These are phyloP conservation scores for Yponomeuta evonymella DNA, from an alignment of 2,888 invertebrate genomes.

Conservation along the genomic window DNA sequence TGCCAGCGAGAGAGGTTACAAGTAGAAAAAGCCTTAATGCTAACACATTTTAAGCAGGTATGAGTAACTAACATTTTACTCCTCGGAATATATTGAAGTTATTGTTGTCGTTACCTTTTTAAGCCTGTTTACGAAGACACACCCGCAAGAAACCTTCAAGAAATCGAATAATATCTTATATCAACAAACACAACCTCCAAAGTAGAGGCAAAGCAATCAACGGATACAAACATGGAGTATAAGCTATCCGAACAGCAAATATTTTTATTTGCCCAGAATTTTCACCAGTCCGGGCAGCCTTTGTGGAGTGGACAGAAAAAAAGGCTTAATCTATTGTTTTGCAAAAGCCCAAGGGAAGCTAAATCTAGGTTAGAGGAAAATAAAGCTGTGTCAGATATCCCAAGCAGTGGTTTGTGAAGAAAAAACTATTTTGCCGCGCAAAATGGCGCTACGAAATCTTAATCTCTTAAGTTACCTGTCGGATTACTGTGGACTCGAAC, in stretches of 20 bases:
- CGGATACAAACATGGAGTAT: neutral
- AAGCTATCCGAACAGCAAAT: neutral
- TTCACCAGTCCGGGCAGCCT: neutral
- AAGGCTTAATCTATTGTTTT: constrained; percentile 7
- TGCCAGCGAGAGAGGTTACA: no score
- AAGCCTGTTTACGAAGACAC: no score
- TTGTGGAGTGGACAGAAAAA: constrained; percentile 2
- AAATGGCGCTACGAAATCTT: neutral
- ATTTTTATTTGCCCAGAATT: neutral
- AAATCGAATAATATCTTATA: neutral
- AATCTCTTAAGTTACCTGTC: neutral
- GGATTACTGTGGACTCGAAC: neutral
- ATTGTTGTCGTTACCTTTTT: no score
- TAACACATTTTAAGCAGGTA: no score
- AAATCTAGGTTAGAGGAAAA: neutral
- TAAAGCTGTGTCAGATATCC: neutral
- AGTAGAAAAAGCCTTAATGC: no score
- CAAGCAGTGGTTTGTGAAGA: neutral
- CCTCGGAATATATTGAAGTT: no score
- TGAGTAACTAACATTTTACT: no score
- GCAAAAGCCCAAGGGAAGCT: neutral
- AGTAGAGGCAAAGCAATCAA: neutral
- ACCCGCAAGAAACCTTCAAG: neutral
- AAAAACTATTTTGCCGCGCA: no score
- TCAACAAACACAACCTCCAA: neutral